Base-by-base conservation (phyloP, 2,113 vertebrate genomes). In the Plectropomus leopardus region DNA sequence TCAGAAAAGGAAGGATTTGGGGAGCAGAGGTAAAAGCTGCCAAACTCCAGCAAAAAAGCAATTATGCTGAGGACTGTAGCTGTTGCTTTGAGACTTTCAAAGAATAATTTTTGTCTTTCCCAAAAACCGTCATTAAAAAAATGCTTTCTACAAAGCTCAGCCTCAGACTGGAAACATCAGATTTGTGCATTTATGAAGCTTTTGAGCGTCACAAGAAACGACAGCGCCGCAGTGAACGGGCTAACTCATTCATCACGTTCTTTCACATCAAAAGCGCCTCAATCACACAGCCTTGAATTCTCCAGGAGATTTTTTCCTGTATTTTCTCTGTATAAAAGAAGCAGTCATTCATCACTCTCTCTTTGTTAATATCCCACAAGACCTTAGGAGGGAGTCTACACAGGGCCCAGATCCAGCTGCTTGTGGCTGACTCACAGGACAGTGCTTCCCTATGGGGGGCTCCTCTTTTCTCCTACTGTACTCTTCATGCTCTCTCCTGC, bases 391-490 rank as follows among this genome's bases (percentile, higher is more conserved):
- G 76, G 59, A 74, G 78, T 63, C 44, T 48, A 17, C 68, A 67
- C 54, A 42, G 67, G 67, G 54, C 70, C 68, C 60, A 75, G 30
- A 85, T 82, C 78, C 80, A 86, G 87, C 65, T 78, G 78, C 76
- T 84, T 50, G 28, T 48, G 32, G 67, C 84, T 85, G 89, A 88
- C 64, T 91, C 87, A 90, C 66, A 79, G 70, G 59, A 75, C 42
- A 72, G 67, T 72, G 66, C 28, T 78, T 88, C 77, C 82, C 87
- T 28, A 21, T 60, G 72, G 75, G 71, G 64, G 59, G 48, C 73
- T 60, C 69, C 58, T 82, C 72, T 69, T 72, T 51, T 74, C 42
- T 71, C 65, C 51, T 30, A 53, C 73, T 78, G 51, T 58, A 30
- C 77, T 81, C 79, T 42, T 73, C 68, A 51, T 57, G 34, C 57